These are phyloP conservation scores for Thecophora atra DNA, from an alignment of 2,888 invertebrate species.

Conservation along the genomic window DNA sequence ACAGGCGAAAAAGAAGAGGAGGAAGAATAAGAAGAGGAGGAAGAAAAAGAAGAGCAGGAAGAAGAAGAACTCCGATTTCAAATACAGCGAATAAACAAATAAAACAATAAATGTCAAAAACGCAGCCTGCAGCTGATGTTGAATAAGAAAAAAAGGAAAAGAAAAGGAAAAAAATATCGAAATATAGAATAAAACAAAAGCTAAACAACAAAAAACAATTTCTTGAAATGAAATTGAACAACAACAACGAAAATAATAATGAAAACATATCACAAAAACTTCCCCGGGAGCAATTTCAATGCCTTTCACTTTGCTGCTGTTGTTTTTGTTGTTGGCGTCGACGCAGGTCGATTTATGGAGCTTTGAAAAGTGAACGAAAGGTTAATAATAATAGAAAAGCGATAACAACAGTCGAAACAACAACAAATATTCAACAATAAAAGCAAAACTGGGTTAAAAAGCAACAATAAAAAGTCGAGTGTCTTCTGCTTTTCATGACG, in stretches of 20 bases:
- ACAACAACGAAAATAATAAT: background rate
- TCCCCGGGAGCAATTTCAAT: background rate
- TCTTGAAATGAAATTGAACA: background rate
- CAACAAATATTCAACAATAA: background rate
- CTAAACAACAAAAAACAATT: background rate
- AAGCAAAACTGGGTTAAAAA: background rate
- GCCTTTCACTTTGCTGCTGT: background rate
- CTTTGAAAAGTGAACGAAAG: background rate
- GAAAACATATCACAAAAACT: background rate
- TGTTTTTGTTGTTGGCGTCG: no score
- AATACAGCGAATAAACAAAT: no score
- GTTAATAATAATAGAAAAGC: background rate
- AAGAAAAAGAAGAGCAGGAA: no score
- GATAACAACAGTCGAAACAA: background rate
- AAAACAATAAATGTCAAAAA: no score
- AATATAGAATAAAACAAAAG: no score
- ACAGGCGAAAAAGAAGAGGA: no score
- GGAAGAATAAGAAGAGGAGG: background rate
- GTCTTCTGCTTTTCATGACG: background rate
- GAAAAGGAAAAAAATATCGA: no score
- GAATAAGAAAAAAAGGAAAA: no score
- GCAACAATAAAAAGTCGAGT: background rate
- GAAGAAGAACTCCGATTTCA: no score
- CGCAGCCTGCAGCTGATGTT: no score
- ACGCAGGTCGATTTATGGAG: no score